A percentile compares a stretch with the other conserved stretches of the same genome.
phyloP scores from a whole-genome alignment of 2,888 invertebrate species.

The Cheilosia variabilis region DNA sequence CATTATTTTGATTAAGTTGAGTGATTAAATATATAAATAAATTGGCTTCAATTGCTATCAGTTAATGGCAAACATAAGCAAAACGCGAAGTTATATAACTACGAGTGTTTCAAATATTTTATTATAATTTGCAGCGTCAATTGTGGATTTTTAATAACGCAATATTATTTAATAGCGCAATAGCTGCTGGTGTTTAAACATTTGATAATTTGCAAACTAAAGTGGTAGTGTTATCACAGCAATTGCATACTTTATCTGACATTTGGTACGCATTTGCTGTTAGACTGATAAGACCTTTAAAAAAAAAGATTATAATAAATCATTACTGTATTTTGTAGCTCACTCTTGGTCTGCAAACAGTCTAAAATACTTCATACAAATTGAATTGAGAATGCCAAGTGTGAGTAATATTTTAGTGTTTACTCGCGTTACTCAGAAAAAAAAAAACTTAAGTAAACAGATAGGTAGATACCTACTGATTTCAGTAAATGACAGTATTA shows the following conservation, averaged over 20 bases:
- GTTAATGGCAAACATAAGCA: no score
- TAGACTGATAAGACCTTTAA: constrained; percentile 30
- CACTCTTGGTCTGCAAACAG: constrained; percentile 23
- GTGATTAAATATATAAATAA: no score
- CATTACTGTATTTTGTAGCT: constrained; percentile 26
- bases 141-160: no score
- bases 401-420: constrained; percentile 7
- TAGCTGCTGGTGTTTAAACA: not conserved
- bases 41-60: no score
- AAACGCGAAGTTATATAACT: no score
- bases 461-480: no score
- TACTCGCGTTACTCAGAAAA: not conserved
- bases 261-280: constrained; percentile 20
- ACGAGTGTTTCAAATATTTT: no score
- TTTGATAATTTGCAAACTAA: constrained; percentile 18
- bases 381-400: not conserved
- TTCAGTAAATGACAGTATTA: not conserved
- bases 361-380: constrained; percentile 21
- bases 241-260: constrained; percentile 29
- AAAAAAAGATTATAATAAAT: not conserved
- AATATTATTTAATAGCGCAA: no score
- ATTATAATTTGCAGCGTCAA: no score
- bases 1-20: no score
- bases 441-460: not conserved
- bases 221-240: constrained; percentile 19